Evolutionary conservation across 2,888 invertebrate genomes (phyloP).

Genomic region (Cryptocephalus moraei): DNA sequence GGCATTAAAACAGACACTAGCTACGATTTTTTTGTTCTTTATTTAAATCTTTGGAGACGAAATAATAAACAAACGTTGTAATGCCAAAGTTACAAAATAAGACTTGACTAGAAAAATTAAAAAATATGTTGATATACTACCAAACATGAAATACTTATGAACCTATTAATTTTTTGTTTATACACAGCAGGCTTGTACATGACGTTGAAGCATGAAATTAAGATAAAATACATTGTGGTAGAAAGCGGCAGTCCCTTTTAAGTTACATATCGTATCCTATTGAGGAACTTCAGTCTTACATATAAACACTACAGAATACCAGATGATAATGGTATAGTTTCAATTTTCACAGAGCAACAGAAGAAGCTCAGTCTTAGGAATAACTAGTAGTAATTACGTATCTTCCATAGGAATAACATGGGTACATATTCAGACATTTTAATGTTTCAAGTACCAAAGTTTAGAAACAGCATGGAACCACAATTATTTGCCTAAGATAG

Average conservation of each 20-base stretch:
- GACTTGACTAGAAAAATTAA: conserved; percentile 25
- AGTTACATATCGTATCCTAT: no score
- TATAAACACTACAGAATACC: no score
- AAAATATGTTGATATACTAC: conserved; percentile 24
- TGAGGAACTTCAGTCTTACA: no score
- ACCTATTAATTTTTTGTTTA: conserved; percentile 22
- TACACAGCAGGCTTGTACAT: conserved; percentile 28
- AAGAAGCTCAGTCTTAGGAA: no score
- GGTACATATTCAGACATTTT: no score
- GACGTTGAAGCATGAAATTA: conserved; percentile 20
- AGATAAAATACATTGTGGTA: conserved; percentile 13
- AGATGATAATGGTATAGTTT: no score
- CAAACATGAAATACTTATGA: conserved; percentile 31
- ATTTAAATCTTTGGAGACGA: conserved; percentile 10
- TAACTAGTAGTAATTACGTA: no score
- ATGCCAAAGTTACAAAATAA: conserved; percentile 22
- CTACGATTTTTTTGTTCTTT: conserved; percentile 23
- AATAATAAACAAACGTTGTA: conserved; percentile 18
- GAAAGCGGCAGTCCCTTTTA: neutral
- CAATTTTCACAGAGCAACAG: no score
- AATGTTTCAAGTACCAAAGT: no score
- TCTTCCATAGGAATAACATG: no score
- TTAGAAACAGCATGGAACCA: no score
- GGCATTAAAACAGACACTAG: neutral
- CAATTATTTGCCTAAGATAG: no score